Evolutionary conservation across 2,113 vertebrate species (phyloP).

Genomic region (Galbula dea): DNA sequence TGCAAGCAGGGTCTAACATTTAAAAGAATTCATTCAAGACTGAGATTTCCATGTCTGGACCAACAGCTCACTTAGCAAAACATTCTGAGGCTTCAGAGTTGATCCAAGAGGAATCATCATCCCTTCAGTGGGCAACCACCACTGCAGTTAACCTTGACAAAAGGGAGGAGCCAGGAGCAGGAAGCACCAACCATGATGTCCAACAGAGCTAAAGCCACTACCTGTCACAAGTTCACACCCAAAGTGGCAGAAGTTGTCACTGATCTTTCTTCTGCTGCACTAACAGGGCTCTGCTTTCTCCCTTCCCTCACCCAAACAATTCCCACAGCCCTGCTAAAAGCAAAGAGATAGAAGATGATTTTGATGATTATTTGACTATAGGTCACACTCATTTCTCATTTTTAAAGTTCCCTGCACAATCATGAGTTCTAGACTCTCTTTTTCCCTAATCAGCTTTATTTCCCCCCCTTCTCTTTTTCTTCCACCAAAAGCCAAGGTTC

Average conservation of each 20-base stretch:
- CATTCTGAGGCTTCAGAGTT: neutral
- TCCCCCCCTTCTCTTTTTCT: neutral
- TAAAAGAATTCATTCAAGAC: neutral
- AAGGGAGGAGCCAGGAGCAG: neutral
- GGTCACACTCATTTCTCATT: neutral
- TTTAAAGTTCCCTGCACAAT: neutral
- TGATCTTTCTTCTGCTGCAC: neutral
- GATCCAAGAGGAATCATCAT: neutral
- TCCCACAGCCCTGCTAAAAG: neutral
- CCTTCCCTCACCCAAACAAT: neutral
- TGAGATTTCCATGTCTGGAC: neutral
- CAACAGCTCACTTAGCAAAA: neutral
- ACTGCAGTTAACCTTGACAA: neutral
- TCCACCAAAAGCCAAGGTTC: neutral
- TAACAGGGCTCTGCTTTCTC: neutral
- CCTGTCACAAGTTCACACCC: neutral
- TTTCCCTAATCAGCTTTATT: neutral
- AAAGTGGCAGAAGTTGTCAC: neutral
- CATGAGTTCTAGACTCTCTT: neutral
- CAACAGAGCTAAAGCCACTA: neutral
- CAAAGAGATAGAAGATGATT: too few relatives aligned
- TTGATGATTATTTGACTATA: neutral
- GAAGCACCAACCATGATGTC: neutral
- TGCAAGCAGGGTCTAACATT: neutral
- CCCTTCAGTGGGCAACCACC: neutral